A percentile compares a stretch with the other conserved stretches of the same genome.
Evolutionary conservation across 2,888 invertebrate species (phyloP).

Genomic region (Taenaris catops): DNA sequence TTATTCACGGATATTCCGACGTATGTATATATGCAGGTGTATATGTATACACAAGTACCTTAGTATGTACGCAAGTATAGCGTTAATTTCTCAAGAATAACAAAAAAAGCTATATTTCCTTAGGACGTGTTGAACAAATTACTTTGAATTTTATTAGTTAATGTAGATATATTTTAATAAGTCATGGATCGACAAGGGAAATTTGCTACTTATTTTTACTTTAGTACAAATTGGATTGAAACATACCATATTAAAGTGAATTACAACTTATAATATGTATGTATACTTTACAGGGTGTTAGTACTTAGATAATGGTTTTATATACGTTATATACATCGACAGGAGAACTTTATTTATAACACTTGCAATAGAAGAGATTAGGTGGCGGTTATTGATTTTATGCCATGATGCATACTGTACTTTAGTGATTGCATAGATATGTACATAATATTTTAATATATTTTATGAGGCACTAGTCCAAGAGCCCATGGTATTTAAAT

Average conservation of each 20-base stretch:
- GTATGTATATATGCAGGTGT: too few species aligned
- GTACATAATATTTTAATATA: not conserved
- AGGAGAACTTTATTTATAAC: slow-evolving; percentile 15
- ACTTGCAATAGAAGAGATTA: slow-evolving; percentile 19
- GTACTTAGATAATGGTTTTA: slow-evolving; percentile 18
- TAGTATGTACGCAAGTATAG: too few species aligned
- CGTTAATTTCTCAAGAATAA: too few species aligned
- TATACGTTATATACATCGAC: slow-evolving; percentile 2
- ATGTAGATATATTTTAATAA: too few species aligned
- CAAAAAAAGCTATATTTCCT: too few species aligned
- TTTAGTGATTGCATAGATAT: slow-evolving; percentile 4
- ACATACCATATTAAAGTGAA: slow-evolving; percentile 21
- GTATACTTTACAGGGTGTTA: slow-evolving; percentile 22
- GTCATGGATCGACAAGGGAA: too few species aligned
- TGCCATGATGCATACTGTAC: slow-evolving; percentile 13
- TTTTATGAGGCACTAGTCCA: not conserved
- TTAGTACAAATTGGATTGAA: slow-evolving; percentile 2
- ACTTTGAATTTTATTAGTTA: too few species aligned
- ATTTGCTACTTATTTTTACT: not conserved
- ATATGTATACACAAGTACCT: too few species aligned
- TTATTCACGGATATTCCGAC: too few species aligned
- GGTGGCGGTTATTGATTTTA: slow-evolving; percentile 19
- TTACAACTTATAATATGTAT: slow-evolving; percentile 18
- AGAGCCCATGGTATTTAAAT: slow-evolving; percentile 1
- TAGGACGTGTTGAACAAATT: too few species aligned